These are phyloP conservation scores for Caenorhabditis sinica DNA, from an alignment of 2,888 invertebrate genomes.

Conservation along the genomic window DNA sequence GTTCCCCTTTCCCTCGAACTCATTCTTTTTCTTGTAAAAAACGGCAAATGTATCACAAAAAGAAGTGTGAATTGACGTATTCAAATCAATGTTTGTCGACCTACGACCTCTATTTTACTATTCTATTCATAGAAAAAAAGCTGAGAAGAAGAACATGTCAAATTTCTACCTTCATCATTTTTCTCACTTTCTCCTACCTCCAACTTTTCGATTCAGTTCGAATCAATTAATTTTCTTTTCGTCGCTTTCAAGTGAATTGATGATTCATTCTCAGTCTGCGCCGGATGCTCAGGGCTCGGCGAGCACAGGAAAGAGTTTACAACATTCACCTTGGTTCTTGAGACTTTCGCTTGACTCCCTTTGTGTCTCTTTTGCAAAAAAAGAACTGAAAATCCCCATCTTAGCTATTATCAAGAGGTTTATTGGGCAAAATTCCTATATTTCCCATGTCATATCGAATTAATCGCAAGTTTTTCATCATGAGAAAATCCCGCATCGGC, in stretches of 20 bases:
- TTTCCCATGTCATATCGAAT: conserved; percentile 47
- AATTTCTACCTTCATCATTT: conserved; percentile 5
- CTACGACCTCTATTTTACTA: conserved; percentile 35
- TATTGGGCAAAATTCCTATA: neutral
- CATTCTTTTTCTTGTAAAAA: neutral
- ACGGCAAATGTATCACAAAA: neutral
- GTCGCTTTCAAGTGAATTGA: conserved; percentile 9
- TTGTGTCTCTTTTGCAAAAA: conserved; percentile 8
- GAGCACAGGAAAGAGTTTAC: conserved; percentile 28
- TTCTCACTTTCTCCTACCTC: neutral
- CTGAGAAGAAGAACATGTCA: conserved; percentile 14
- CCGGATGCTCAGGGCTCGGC: conserved; percentile 25
- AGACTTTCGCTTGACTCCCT: conserved; percentile 12
- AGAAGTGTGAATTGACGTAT: conserved; percentile 20
- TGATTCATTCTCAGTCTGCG: conserved; percentile 41
- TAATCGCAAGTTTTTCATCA: conserved; percentile 11
- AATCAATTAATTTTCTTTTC: conserved; percentile 41
- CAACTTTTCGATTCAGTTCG: conserved; percentile 9
- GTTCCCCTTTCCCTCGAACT: neutral
- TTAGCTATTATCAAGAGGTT: neutral
- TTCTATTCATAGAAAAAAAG: conserved; percentile 55
- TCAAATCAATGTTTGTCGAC: conserved; percentile 56
- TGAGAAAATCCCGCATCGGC: conserved; percentile 42
- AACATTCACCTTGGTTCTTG: conserved; percentile 6
- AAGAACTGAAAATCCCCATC: neutral